Percentiles rank a stretch among this genome's conserved stretches.
Conservation (phyloP, 2,113 vertebrate genomes). For the Balaeniceps rex region DNA sequence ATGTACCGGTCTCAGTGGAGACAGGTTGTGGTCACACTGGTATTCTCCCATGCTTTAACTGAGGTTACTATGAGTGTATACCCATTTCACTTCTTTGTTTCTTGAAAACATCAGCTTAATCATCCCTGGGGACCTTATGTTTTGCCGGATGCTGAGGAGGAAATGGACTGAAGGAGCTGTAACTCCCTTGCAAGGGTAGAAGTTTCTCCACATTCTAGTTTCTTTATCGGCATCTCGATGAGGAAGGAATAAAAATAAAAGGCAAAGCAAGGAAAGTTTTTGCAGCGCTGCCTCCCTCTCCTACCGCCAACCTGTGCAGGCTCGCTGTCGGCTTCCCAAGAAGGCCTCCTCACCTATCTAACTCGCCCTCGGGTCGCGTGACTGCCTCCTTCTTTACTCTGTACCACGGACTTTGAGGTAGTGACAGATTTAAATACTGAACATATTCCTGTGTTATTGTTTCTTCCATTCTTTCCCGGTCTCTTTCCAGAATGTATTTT, state of each 20-base stretch:
- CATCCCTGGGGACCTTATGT: fast-evolving
- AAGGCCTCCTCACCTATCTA: fast-evolving
- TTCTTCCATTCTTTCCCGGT: not conserved
- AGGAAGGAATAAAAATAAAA: not conserved
- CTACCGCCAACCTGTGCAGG: fast-evolving
- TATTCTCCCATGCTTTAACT: not conserved
- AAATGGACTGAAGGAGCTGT: not conserved
- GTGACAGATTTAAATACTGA: not conserved
- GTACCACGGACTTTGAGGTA: not conserved
- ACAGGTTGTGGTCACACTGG: not conserved
- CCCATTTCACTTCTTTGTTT: not conserved
- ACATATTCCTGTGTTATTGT: not conserved
- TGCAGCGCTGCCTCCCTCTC: not conserved
- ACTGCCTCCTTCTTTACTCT: not conserved
- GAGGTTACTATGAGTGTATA: not conserved
- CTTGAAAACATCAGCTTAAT: not conserved
- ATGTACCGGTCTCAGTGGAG: fast-evolving
- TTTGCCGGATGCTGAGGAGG: not conserved
- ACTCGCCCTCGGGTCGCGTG: fast-evolving
- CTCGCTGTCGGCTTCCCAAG: not conserved
- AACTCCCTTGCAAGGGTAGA: not conserved
- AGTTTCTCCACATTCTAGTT: not conserved
- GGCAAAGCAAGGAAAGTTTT: not conserved
- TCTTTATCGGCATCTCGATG: not conserved
- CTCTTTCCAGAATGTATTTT: not conserved